Percentiles rank a stretch among this genome's conserved stretches.
These are phyloP conservation scores for Siniperca obscura DNA, from an alignment of 2,797 vertebrate species.

Conservation along the genomic window DNA sequence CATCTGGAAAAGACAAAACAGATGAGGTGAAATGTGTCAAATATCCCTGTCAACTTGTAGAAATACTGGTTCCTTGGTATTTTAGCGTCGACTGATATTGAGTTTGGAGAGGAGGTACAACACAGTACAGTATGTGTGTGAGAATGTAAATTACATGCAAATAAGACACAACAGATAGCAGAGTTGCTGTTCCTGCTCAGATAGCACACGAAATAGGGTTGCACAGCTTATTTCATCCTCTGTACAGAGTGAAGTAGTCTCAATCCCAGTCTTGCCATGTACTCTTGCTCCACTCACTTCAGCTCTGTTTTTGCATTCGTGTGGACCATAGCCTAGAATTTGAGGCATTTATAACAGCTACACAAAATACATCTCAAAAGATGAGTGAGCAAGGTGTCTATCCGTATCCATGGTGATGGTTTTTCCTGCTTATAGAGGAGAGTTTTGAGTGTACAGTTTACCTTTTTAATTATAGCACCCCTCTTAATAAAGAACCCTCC, in stretches of 20 bases:
- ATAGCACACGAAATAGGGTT: background rate
- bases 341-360: background rate
- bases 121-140: background rate
- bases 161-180: slow-evolving; percentile 36
- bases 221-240: background rate
- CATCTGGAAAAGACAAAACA: slow-evolving; percentile 83
- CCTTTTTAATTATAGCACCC: background rate
- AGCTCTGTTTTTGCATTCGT: background rate
- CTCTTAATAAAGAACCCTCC: slow-evolving; percentile 16
- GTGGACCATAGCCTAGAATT: background rate
- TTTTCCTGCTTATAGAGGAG: background rate
- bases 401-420: background rate
- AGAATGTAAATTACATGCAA: slow-evolving; percentile 57
- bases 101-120: background rate
- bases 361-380: background rate
- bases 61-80: too few relatives aligned
- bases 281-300: background rate
- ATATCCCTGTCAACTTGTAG: background rate
- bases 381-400: background rate
- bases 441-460: background rate
- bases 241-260: background rate
- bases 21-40: background rate
- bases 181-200: slow-evolving; percentile 22
- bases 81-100: background rate
- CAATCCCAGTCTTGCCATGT: background rate